Evolutionary conservation across 2,888 invertebrate species (phyloP), one percentile per base, ranked within the genome.

Genomic region (Oxycera nigricornis): DNA sequence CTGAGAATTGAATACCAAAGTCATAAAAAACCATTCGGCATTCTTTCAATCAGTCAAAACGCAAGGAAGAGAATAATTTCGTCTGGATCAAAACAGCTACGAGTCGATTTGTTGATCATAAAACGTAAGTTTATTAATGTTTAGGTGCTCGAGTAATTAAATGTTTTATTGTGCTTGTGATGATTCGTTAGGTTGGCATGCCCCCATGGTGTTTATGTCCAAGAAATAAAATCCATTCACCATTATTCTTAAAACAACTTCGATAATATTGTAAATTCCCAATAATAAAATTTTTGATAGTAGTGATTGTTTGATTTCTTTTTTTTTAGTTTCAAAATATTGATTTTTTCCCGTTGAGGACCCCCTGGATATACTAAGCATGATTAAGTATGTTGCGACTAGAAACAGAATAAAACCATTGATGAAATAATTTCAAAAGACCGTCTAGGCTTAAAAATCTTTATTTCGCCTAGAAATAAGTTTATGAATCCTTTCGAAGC

Each of bases 141-240:
- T 24, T 52, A 70, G 70, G 70, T 70, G 70, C 70, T 70, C 52
- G 31, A 31, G 31, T 70, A 70, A 70, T 70, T 70, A 70, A 70
- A 70, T 55, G 55, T 20, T n/a, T n/a, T 35, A 31, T 70, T 31
- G 52, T 52, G 31, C 70, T 22, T 24, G 24, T 30, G 24, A 41
- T 22, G 65, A 14, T 39, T 0, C n/a, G 20, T 68, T 28, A 35
- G 28, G 26, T 35, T 52, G 70, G 20, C 24, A 31, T 55, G 31
- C 24, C 70, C 20, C 55, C 55, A 55, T 70, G 52, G 52, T 41
- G 70, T 70, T 70, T 70, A 70, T 70, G 70, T 22, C 52, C 70
- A 14, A 55, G 52, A 70, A 70, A 70, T 70, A 70, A 70, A 70
- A 70, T n/a, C n/a, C n/a, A n/a, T 55, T 55, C 70, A 55, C 70